Base-by-base conservation (phyloP, 2,797 vertebrate species). In the Loris lydekkerianus region DNA sequence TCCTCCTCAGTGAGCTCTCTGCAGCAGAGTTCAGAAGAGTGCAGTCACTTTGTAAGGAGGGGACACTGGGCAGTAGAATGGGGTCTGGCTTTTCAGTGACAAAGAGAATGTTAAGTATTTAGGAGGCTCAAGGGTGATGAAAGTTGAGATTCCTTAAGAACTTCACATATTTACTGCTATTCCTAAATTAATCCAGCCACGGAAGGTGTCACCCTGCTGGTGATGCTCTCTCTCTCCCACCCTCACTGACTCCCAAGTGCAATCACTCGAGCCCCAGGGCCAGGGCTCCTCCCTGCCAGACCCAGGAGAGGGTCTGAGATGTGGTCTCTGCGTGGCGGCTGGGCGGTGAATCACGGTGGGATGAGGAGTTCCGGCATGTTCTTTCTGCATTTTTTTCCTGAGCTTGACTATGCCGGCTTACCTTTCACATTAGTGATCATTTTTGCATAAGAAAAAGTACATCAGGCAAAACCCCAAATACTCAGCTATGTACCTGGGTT, bases 241-340 rank as follows among this genome's bases (percentile, higher is more conserved):
- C 27, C 61, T 56, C 21, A 1, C 17, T 18, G 5, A 37, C 34
- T 49, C n/a, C 70, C 14, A 4, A 25, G 31, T 15, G 70, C 60
- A n/a, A 23, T 23, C 80, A 21, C 58, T 23, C 2, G n/a, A 37
- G 27, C n/a, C 80, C 34, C 43, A 13, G 70, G 70, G 11, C 58
- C 67, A 21, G 10, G 15, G 37, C 9, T n/a, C 40, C 40, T 34
- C 23, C 23, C 37, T 10, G 23, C 3, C 34, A 13, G 8, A 21
- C 9, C 3, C 5, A 4, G 53, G 2, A 7, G 25, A 4, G n/a
- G n/a, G 9, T n/a, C 67, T 7, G 37, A 20, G 4, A 18, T 20
- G 23, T 56, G 7, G 37, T 5, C 53, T 49, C 67, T 17, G 7
- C 8, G 7, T 43, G 25, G 25, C 29, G 20, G 34, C 69, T 29